Evolutionary conservation across 2,113 vertebrate genomes (phyloP), one percentile per base, ranked within the genome.

Genomic region (Phyllostomus discolor): DNA sequence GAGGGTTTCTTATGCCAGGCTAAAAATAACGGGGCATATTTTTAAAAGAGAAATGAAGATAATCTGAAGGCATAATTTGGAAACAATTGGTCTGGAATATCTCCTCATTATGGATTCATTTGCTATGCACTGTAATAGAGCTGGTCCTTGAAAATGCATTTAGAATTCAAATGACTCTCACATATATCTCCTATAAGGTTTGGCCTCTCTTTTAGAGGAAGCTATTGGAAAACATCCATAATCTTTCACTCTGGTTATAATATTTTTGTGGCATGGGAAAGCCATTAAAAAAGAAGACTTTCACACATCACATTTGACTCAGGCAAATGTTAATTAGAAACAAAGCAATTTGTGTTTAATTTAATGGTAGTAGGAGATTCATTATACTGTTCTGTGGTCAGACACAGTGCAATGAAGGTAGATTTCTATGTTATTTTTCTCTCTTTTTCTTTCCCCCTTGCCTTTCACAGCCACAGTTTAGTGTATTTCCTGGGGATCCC

Each of bases 171-270:
- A 97, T 98, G 50, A 84, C 82, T 96, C 69, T 83, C 72, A 80
- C 62, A 79, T 78, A 52, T 75, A 84, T 95, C 94, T 95, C 95
- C 41, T n/a, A 1, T 86, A 95, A 97, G 87, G 46, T 57, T 88
- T 95, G 66, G 41, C 26, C 85, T 95, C 81, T 97, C 94, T 94
- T 97, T 96, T 94, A 97, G 67, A 72, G 22, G 87, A 95, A 93
- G 57, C 89, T 97, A 97, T 98, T 98, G 96, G 94, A 98, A 97
- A 95, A 84, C 78, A 96, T 97, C 97, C 96, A 96, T 98, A 97
- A 97, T 69, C 83, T 90, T 94, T 93, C 50, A 50, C 81, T 91
- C 62, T 96, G 92, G 75, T 91, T 97, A 52, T 94, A 97, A 70
- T 97, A 88, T 90, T 97, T 96, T 91, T 72, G 10, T 96, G 90